Evolutionary conservation across 1,140 invertebrate genomes (phyloP).

Genomic region (Brachionus koreanus): DNA sequence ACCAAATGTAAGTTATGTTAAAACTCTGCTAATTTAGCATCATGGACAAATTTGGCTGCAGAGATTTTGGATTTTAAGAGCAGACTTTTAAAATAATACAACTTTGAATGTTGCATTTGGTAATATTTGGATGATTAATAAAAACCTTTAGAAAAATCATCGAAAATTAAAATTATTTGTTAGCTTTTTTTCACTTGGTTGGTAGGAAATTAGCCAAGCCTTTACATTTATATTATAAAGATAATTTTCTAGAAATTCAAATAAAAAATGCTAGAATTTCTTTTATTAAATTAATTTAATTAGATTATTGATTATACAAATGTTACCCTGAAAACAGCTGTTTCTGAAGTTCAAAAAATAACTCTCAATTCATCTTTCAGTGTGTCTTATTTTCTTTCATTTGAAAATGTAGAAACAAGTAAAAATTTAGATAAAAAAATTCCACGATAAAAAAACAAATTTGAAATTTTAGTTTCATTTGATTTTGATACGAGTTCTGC

Average conservation of each 20-base stretch:
- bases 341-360: neutral
- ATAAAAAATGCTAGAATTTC: neutral
- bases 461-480: neutral
- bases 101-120: no score
- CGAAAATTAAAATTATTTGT: no score
- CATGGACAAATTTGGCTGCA: no score
- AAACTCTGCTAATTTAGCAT: no score
- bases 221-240: no score
- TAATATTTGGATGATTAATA: no score
- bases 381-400: neutral
- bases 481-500: constrained; percentile 26
- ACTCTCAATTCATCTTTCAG: neutral
- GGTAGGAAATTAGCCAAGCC: no score
- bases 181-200: no score
- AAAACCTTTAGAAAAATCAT: no score
- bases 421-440: neutral
- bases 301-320: neutral
- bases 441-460: neutral
- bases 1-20: no score
- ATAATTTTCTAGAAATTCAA: neutral
- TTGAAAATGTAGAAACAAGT: constrained; percentile 22
- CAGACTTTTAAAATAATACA: no score
- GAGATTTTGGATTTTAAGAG: no score
- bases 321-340: neutral
- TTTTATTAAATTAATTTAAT: neutral